phyloP scores from a whole-genome alignment of 1,140 invertebrate genomes.

The Teleogryllus occipitalis region DNA sequence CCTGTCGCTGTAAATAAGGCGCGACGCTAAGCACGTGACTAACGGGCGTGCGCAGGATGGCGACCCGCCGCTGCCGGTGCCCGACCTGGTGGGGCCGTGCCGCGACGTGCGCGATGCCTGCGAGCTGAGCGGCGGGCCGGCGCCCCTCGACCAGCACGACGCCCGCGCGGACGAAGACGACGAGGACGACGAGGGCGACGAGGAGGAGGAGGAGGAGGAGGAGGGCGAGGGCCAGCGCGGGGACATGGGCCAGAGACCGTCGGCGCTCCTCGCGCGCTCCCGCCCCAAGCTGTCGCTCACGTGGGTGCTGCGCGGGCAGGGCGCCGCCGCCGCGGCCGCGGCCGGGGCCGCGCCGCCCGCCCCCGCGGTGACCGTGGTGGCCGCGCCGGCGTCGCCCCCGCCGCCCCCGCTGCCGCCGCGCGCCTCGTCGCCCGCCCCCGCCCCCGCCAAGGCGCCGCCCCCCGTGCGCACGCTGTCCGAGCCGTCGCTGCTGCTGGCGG shows the following conservation, averaged over 20 bases:
- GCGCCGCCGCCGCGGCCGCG: background rate
- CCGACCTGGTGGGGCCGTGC: slow-evolving; percentile 21
- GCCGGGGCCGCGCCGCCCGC: background rate
- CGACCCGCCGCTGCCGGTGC: background rate
- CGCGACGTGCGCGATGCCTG: slow-evolving; percentile 14
- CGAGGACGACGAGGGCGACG: slow-evolving; percentile 17
- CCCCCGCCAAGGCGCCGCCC: background rate
- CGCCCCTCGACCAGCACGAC: background rate
- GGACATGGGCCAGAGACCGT: slow-evolving; percentile 21
- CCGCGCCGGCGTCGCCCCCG: slow-evolving; percentile 11
- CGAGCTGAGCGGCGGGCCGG: background rate
- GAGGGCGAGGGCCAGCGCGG: background rate
- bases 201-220: slow-evolving; percentile 12
- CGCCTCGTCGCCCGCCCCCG: background rate
- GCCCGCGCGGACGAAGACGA: background rate
- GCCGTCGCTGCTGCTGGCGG: slow-evolving; percentile 22
- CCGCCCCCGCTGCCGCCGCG: background rate
- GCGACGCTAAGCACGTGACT: too few species aligned
- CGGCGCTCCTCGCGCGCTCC: slow-evolving; percentile 18
- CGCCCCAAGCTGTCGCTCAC: slow-evolving; percentile 60
- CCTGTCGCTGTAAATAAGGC: background rate
- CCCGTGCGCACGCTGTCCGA: slow-evolving; percentile 16
- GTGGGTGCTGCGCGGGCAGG: slow-evolving; percentile 44
- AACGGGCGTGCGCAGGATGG: slow-evolving; percentile 10
- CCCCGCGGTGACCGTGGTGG: background rate